Base-by-base conservation (phyloP, 1,140 invertebrate species). In the Aleiodes sp. region DNA sequence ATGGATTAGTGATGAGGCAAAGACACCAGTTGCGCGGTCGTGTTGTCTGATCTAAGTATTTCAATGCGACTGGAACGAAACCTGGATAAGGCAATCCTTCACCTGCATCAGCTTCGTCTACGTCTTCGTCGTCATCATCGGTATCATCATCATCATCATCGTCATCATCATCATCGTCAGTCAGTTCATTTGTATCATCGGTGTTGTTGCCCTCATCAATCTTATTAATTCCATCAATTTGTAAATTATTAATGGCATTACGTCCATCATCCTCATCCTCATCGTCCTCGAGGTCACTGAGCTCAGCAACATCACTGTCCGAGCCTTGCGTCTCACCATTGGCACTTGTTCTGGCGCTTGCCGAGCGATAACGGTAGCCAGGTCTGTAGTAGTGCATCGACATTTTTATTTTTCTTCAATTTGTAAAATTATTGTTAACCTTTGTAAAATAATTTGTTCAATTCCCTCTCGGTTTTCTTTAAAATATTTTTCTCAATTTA, bases 1-100 rank as follows among this genome's bases (percentile, higher is more conserved):
- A 98, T 97, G 96, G 96, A 93, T 98, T 98, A 52, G 96, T 97
- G 86, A 98, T 98, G 85, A 98, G 93, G 74, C 91, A 92, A 73
- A 99, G 90, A 87, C 96, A 98, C 93, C 93, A 95, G 85, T 92
- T 95, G 80, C 97, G 90, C 29, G 96, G 92, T 64, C 90, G 87
- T 67, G 94, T 94, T 37, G 89, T 92, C 83, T 99, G 97, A 28
- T 93, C 92, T 70, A 99, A 88, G 78, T 95, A 96, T 74, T 91
- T 89, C 68, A 98, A 86, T 37, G 93, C 90, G 46, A 94, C 88
- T 29, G 94, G 91, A 14, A 93, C 91, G 84, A 98, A 98, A 43
- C 95, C 95, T 10, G 96, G 95, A 85, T 94, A 98, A 8, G 94
- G 94, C 46, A 96, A 87, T 70, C 92, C 88, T 14, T 85, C 78